A percentile compares a stretch with the other conserved stretches of the same genome.
Conservation (phyloP, 2,113 vertebrate species). For the Chaetura pelagica region DNA sequence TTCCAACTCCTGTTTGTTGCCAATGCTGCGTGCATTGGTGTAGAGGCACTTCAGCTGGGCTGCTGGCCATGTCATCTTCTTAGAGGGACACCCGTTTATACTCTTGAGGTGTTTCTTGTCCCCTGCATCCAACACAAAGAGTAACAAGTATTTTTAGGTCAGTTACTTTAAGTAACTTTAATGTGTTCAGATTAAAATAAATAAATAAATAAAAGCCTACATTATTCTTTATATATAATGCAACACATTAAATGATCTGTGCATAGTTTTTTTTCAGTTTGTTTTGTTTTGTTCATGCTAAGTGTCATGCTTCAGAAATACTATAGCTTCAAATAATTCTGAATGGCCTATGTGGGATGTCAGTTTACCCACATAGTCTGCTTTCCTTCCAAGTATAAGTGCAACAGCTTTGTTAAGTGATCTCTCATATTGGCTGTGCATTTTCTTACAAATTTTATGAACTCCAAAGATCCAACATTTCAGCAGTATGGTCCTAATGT, state of each 20-base stretch:
- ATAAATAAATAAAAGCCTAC: background rate
- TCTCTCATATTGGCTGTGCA: background rate
- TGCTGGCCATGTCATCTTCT: too few species aligned
- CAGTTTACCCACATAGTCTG: background rate
- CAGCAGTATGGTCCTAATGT: background rate
- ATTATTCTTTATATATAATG: background rate
- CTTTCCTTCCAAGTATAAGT: background rate
- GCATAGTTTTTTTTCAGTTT: background rate
- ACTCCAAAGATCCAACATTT: background rate
- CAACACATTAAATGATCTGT: background rate
- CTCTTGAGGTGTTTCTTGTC: too few species aligned
- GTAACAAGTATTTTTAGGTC: background rate
- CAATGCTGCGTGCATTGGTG: too few species aligned
- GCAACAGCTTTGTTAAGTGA: background rate
- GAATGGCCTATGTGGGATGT: background rate
- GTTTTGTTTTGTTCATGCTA: background rate
- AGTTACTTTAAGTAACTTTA: background rate
- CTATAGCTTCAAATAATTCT: background rate
- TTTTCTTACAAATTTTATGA: background rate
- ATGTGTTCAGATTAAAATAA: background rate
- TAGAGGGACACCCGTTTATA: too few species aligned
- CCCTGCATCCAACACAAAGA: too few species aligned
- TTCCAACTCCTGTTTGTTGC: too few species aligned
- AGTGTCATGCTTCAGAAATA: background rate
- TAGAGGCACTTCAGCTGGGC: too few species aligned